Percentiles rank a stretch among this genome's conserved stretches.
These are phyloP conservation scores for Phthorimaea operculella DNA, from an alignment of 1,140 invertebrate genomes.

Conservation along the genomic window DNA sequence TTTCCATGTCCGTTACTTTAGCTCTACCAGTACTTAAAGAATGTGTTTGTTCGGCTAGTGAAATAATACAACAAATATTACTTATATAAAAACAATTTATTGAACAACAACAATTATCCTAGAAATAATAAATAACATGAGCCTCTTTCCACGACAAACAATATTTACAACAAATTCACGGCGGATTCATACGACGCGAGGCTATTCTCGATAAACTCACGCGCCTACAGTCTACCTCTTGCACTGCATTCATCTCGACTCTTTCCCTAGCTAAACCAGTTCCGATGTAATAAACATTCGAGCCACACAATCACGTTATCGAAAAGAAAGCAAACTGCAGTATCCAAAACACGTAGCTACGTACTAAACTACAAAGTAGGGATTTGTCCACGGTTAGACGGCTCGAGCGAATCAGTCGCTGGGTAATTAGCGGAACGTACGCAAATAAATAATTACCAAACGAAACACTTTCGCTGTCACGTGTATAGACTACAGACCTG, in stretches of 20 bases:
- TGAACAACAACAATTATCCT: too few species aligned
- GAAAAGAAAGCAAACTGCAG: constrained; percentile 34
- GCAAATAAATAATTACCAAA: constrained; percentile 42
- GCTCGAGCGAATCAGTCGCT: constrained; percentile 17
- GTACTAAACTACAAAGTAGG: too few species aligned
- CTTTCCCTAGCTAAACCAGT: constrained; percentile 21
- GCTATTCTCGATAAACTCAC: constrained; percentile 2
- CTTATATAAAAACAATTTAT: too few species aligned
- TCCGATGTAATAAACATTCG: constrained; percentile 24
- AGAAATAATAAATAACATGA: too few species aligned
- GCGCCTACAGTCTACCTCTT: constrained; percentile 4
- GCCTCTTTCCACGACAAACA: too few species aligned
- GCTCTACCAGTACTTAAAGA: too few species aligned
- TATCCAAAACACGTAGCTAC: constrained; percentile 17
- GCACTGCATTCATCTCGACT: constrained; percentile 2
- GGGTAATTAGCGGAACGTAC: constrained; percentile 38
- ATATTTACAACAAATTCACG: too few species aligned
- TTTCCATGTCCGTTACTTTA: too few species aligned
- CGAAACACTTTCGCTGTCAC: constrained; percentile 29
- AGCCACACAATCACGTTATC: constrained; percentile 22
- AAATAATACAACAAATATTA: too few species aligned
- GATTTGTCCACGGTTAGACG: constrained; percentile 12
- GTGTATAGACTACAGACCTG: background rate
- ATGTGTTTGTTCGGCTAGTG: too few species aligned
- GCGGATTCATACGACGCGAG: too few species aligned